Conservation (phyloP, 2,113 vertebrate genomes). For the Philantomba maxwellii region DNA sequence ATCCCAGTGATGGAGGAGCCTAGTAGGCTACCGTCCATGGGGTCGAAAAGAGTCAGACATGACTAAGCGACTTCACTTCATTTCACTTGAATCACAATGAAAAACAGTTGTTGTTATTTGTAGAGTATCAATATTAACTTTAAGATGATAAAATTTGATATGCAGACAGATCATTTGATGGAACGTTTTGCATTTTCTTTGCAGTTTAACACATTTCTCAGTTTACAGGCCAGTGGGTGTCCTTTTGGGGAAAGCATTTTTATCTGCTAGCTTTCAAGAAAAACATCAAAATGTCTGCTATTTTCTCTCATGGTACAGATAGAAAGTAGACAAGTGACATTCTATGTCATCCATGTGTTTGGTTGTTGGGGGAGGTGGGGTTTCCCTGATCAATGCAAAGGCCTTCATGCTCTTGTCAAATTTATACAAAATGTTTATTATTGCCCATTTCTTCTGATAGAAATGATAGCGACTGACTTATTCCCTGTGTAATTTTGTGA, state of each 20-base stretch:
- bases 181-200: background rate
- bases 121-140: background rate
- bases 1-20: background rate
- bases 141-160: background rate
- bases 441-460: background rate
- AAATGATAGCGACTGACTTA: background rate
- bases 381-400: background rate
- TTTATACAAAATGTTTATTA: background rate
- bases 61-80: background rate
- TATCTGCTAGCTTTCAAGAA: slow-evolving; percentile 21
- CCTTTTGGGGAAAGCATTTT: background rate
- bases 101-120: background rate
- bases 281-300: background rate
- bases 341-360: background rate
- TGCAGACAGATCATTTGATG: background rate
- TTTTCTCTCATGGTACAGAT: background rate
- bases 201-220: background rate
- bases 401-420: background rate
- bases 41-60: background rate
- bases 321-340: background rate
- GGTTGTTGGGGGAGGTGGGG: rapidly evolving
- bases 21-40: background rate
- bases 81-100: background rate
- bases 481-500: background rate
- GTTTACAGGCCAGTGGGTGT: background rate